Evolutionary conservation across 2,113 vertebrate genomes (phyloP), one percentile per base, ranked within the genome.

Genomic region (Clarias magur): DNA sequence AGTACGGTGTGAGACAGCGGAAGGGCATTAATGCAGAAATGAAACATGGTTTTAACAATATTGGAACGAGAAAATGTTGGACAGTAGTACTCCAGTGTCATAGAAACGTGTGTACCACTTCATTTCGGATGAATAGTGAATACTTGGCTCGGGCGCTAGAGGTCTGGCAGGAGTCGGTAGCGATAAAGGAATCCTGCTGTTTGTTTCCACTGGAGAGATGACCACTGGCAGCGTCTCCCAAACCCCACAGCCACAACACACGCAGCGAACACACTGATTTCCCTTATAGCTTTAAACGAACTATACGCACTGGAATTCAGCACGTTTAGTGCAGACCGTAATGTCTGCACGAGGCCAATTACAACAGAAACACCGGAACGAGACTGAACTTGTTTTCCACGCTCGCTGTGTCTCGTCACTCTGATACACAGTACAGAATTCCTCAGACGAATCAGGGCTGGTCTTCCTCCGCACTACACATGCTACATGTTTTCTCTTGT

Each of bases 71-170:
- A 56, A 78, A 56, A 78, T 27, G 2, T 23, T n/a, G 48, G 42
- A 78, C 42, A 78, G 75, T 78, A 54, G 13, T 54, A 38, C 53
- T 86, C 17, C 23, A 82, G 30, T 80, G 62, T 89, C 63, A 87
- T 87, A 68, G n/a, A 54, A 9, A 30, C 27, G 76, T 86, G 82
- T 79, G 70, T 67, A 81, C 76, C 68, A 67, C 67, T 83, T 88
- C 78, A 88, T 89, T 86, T 75, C 83, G 79, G 63, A 85, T 79
- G 82, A 42, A 88, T 80, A 82, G 85, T 88, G 88, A 91, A 91
- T 88, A 89, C 87, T 91, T 91, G 73, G 79, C 82, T 87, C 83
- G 87, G 48, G 86, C 13, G 79, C 62, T 67, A 25, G 85, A 53
- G 72, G 57, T 38, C 87, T 21, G 62, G 63, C 65, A 53, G 68